Conservation (phyloP, 2,113 vertebrate species). For the Microcebus lehilahytsara region DNA sequence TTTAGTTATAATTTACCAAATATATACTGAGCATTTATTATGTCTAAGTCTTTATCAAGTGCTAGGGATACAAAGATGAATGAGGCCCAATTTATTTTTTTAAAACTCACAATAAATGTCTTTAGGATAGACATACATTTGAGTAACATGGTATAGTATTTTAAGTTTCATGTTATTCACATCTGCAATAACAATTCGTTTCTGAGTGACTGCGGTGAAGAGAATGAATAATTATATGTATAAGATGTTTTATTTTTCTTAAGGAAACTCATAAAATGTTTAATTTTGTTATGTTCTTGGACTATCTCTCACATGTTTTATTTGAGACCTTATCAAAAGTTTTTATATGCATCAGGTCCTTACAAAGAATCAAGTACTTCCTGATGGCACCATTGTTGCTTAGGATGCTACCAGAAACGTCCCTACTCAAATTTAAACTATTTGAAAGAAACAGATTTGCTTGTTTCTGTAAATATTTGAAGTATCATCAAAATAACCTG, state of each 20-base stretch:
- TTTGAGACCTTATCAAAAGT: background rate
- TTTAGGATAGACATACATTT: background rate
- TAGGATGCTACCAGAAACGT: background rate
- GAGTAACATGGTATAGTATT: background rate
- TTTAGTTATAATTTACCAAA: background rate
- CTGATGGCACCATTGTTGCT: background rate
- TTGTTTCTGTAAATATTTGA: slow-evolving; percentile 51
- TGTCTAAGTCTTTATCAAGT: background rate
- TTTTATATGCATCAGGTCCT: background rate
- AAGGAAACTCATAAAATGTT: background rate
- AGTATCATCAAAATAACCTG: slow-evolving; percentile 46
- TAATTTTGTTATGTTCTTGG: background rate
- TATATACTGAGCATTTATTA: background rate
- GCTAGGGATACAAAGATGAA: background rate
- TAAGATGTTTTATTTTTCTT: background rate
- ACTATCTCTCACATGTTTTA: background rate
- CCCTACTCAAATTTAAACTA: background rate
- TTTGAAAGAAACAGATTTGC: background rate
- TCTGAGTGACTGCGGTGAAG: background rate
- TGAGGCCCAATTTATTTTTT: background rate
- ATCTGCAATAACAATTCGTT: background rate
- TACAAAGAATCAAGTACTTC: background rate
- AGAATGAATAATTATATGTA: background rate
- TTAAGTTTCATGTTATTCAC: background rate
- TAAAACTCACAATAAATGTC: background rate